A percentile compares a stretch with the other conserved stretches of the same genome.
Conservation (phyloP, 2,113 vertebrate genomes). For the Mystacornis crossleyi region DNA sequence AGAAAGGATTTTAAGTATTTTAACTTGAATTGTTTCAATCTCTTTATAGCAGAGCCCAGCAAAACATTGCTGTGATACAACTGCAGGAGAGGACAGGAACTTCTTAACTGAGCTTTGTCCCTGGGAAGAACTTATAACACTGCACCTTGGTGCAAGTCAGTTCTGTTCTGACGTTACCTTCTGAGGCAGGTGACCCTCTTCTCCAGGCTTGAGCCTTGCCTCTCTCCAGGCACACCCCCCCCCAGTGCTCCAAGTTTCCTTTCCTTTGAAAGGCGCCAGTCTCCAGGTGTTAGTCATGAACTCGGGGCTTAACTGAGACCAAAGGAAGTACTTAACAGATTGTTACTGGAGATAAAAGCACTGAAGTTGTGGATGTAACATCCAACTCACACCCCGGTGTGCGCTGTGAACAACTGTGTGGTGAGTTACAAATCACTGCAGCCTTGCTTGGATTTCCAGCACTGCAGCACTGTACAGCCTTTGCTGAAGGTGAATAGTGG, state of each 20-base stretch:
- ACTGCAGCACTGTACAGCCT: not conserved
- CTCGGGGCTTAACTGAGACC: not conserved
- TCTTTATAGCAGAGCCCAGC: not conserved
- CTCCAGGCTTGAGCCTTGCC: not conserved
- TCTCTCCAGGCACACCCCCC: not conserved
- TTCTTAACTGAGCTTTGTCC: not conserved
- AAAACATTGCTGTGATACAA: not conserved
- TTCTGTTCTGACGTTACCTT: not conserved
- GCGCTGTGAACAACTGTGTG: not conserved
- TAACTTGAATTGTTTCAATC: not conserved
- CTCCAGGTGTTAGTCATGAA: not conserved
- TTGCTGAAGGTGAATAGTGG: not conserved
- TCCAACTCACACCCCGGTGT: not conserved
- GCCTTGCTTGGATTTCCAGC: not conserved
- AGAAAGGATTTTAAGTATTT: slow-evolving; percentile 1
- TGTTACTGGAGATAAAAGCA: not conserved
- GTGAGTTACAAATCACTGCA: not conserved
- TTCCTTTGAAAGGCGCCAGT: not conserved
- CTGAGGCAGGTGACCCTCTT: not conserved
- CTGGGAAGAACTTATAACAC: not conserved
- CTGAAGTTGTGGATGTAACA: not conserved
- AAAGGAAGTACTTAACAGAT: not conserved
- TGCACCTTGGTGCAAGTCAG: not conserved
- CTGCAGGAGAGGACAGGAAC: not conserved
- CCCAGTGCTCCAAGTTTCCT: not conserved